phyloP scores from a whole-genome alignment of 2,888 invertebrate species.

The Lasiommata megera region DNA sequence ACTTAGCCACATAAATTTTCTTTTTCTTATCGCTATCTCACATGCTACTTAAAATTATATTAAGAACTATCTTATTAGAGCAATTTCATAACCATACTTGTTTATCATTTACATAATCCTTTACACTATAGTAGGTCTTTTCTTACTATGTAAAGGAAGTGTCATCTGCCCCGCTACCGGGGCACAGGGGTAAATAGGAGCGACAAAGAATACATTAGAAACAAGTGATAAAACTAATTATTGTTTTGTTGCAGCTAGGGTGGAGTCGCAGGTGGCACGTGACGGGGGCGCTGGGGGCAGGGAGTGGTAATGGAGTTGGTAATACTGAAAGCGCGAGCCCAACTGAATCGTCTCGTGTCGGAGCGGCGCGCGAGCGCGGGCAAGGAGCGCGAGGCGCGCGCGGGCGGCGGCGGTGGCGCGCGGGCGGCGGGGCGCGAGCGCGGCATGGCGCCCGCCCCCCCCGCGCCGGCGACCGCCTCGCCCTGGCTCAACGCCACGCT shows the following conservation, averaged over 20 bases:
- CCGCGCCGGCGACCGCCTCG: slow-evolving; percentile 62
- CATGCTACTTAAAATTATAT: no score
- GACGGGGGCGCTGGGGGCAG: slow-evolving; percentile 51
- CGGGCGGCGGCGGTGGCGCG: slow-evolving; percentile 52
- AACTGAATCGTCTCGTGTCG: slow-evolving; percentile 82
- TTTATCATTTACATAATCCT: no score
- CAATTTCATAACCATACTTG: no score
- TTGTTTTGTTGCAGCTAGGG: slow-evolving; percentile 47
- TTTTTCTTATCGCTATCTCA: no score
- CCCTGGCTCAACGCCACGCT: slow-evolving; percentile 81
- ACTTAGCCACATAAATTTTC: no score
- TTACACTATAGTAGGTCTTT: no score
- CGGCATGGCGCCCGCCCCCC: slow-evolving; percentile 72
- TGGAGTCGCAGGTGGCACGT: slow-evolving; percentile 24
- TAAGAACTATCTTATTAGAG: no score
- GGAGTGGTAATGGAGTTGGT: slow-evolving; percentile 82
- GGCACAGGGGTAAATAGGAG: no score
- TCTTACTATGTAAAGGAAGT: no score
- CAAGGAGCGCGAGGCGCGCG: slow-evolving; percentile 44
- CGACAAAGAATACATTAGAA: no score
- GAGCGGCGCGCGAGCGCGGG: slow-evolving; percentile 50
- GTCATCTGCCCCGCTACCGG: no score
- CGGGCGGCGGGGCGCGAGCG: slow-evolving; percentile 60
- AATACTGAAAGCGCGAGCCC: slow-evolving; percentile 82
- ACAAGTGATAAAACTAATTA: not conserved